Evolutionary conservation across 2,797 vertebrate species (phyloP).

Genomic region (Philypnodon macrostomus): DNA sequence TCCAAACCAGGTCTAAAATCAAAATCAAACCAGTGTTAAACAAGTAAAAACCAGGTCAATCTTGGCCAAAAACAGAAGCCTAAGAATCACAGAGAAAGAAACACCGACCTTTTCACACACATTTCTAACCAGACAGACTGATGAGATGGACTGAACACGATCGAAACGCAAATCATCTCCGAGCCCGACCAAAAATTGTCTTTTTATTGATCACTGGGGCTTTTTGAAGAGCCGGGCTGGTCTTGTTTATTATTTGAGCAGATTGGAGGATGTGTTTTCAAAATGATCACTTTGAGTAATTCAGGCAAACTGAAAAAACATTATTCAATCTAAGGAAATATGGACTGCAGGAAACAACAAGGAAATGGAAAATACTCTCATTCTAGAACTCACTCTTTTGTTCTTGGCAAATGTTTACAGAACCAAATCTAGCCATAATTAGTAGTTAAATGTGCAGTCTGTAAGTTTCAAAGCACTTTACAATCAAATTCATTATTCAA

Average conservation of each 20-base stretch:
- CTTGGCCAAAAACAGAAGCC: no score
- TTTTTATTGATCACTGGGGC: conserved; percentile 2
- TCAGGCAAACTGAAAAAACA: not conserved
- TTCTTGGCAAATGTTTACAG: no score
- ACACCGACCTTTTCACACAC: conserved; percentile 40
- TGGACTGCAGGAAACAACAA: not conserved
- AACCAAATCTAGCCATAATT: no score
- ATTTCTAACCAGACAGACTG: conserved; percentile 45
- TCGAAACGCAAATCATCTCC: conserved; percentile 7
- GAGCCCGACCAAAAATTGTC: conserved; percentile 6
- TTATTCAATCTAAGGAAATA: not conserved
- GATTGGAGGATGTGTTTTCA: not conserved
- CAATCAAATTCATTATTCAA: no score
- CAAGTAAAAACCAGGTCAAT: no score
- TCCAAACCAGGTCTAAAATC: no score
- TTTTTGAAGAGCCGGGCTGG: not conserved
- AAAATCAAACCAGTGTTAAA: no score
- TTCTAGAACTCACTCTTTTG: not conserved
- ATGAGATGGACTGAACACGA: not conserved
- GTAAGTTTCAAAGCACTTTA: no score
- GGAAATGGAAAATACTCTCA: not conserved
- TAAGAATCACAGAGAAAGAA: conserved; percentile 33
- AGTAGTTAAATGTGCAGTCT: no score
- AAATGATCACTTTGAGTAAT: not conserved
- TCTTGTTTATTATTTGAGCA: not conserved